phyloP scores from a whole-genome alignment of 1,140 invertebrate genomes.

The Drosophila punjabiensis region DNA sequence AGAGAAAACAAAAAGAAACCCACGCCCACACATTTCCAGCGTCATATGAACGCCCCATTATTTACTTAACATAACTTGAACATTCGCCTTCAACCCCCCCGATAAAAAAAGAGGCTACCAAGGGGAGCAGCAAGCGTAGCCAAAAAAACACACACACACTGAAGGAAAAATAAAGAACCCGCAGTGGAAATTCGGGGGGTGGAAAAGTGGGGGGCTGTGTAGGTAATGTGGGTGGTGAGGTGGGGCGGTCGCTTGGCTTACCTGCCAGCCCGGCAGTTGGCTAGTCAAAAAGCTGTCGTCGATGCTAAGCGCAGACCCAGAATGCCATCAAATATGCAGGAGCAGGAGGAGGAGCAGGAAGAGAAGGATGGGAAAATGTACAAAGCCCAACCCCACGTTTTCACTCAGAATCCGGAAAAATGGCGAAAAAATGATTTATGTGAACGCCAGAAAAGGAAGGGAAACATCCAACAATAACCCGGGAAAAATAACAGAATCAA shows the following conservation, averaged over 20 bases:
- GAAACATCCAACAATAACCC: conserved; percentile 50
- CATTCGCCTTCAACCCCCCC: conserved; percentile 57
- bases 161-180: conserved; percentile 38
- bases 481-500: conserved; percentile 76
- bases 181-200: conserved; percentile 32
- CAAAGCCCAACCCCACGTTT: conserved; percentile 14
- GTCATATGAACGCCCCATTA: conserved; percentile 83
- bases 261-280: conserved; percentile 70
- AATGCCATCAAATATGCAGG: conserved; percentile 77
- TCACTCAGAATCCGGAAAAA: conserved; percentile 45
- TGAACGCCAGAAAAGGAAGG: conserved; percentile 65
- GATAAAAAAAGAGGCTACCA: conserved; percentile 36
- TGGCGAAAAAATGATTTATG: conserved; percentile 82
- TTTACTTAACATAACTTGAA: conserved; percentile 84
- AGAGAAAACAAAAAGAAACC: conserved; percentile 18
- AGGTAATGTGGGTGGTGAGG: conserved; percentile 11
- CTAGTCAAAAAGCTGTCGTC: conserved; percentile 83
- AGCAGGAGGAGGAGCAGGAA: conserved; percentile 30
- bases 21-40: conserved; percentile 53
- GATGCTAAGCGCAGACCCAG: conserved; percentile 72
- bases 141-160: conserved; percentile 56
- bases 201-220: background rate
- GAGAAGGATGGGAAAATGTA: conserved; percentile 35
- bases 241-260: conserved; percentile 61
- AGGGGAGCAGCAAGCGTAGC: conserved; percentile 48